Base-by-base conservation (phyloP, 1,140 invertebrate species). In the Drosophila grimshawi region DNA sequence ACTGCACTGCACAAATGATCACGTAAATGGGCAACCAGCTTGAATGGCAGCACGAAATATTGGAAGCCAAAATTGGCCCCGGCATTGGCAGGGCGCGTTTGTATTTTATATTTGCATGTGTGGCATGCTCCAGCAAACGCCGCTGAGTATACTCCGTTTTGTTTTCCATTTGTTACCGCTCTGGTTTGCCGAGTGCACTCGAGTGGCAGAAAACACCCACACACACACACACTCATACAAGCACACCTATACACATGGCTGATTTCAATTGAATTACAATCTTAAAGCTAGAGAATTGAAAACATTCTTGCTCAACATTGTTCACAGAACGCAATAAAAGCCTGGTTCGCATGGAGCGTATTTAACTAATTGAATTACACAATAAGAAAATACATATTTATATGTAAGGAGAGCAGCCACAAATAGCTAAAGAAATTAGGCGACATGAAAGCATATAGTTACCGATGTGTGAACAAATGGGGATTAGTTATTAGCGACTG, bases 151-250 rank as follows among this genome's bases (percentile, higher is more conserved):
- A 83, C 83, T 67, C 67, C 82, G 83, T 81, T 86, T 86, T 86
- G 83, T 86, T 86, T 79, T 83, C 76, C 64, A 82, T 82, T 86
- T 86, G 82, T 88, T 86, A 79, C 57, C 82, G 64, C 76, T 86
- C 68, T 72, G 60, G 60, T 60, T 56, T 56, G 39, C 8, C 33
- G 35, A 53, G 49, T 73, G 65, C 75, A 65, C 82, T 63, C 80
- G 49, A 68, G 46, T 57, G 76, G 62, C 35, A 64, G 29, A 33
- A 32, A 46, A 51, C 27, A 35, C 60, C 37, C 32, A 39, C 19
- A 49, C 37, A 49, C 45, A 41, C 39, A 39, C 37, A 41, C 53
- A 66, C 46, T 33, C 5, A 11, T 37, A 11, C 43, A 49, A 35
- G 10, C 6, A 27, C 43, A n/a, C n/a, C n/a, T n/a, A n/a, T n/a